These are phyloP conservation scores for Pomatorhinus ruficollis DNA, from an alignment of 2,113 vertebrate species.

Conservation along the genomic window DNA sequence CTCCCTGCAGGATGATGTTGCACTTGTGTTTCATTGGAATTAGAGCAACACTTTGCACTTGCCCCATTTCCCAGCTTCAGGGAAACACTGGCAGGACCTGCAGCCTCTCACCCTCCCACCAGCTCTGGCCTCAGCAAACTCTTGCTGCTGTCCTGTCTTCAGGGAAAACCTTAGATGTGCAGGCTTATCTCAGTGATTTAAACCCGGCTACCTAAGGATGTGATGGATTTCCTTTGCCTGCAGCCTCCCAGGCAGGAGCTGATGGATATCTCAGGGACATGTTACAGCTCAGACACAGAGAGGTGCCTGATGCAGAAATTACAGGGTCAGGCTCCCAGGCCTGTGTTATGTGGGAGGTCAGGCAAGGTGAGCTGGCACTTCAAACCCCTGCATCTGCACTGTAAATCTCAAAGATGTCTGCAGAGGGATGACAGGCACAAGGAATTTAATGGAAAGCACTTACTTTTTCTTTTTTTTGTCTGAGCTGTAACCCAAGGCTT, in stretches of 20 bases:
- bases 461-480: not conserved
- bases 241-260: not conserved
- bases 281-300: not conserved
- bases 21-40: fast-evolving
- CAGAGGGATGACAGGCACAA: not conserved
- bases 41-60: not conserved
- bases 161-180: not conserved
- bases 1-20: fast-evolving
- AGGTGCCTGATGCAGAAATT: not conserved
- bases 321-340: constrained; percentile 10
- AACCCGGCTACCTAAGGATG: constrained; percentile 19
- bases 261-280: not conserved
- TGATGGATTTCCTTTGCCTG: constrained; percentile 21
- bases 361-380: not conserved
- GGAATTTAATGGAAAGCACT: not conserved
- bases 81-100: not conserved
- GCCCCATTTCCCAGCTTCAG: not conserved
- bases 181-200: constrained; percentile 59
- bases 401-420: not conserved
- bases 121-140: not conserved
- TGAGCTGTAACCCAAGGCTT: not conserved
- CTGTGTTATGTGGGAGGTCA: not conserved
- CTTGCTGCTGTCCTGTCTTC: not conserved
- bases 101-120: not conserved
- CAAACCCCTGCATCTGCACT: not conserved